phyloP scores from a whole-genome alignment of 2,797 vertebrate genomes.

The Pyrrhura leucotis region DNA sequence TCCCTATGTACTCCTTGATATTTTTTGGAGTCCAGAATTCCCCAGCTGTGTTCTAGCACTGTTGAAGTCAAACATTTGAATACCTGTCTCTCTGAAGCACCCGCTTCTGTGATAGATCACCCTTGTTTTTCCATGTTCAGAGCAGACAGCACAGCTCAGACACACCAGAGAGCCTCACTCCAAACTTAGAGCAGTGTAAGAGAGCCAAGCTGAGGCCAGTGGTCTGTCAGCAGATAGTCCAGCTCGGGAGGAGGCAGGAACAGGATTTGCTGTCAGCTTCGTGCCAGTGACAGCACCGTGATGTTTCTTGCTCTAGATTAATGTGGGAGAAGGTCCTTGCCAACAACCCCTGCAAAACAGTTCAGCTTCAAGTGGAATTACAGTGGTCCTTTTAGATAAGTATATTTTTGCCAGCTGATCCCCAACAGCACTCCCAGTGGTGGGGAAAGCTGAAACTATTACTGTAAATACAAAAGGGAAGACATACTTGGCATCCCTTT shows the following conservation, averaged over 20 bases:
- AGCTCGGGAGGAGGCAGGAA: constrained; percentile 17
- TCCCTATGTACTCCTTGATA: fast-evolving
- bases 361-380: constrained; percentile 47
- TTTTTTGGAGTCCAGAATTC: neutral
- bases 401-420: constrained; percentile 54
- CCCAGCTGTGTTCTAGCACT: neutral
- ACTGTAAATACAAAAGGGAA: constrained; percentile 72
- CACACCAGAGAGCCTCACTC: neutral
- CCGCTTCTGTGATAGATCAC: neutral
- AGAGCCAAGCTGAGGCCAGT: constrained; percentile 29
- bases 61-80: neutral
- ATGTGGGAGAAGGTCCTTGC: constrained; percentile 58
- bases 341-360: constrained; percentile 51
- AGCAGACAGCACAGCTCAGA: constrained; percentile 17
- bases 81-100: neutral
- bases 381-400: constrained; percentile 55
- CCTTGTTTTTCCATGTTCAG: neutral
- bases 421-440: constrained; percentile 59
- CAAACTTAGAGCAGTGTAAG: neutral
- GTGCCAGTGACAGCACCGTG: constrained; percentile 5
- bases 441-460: constrained; percentile 61
- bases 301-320: constrained; percentile 7
- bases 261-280: constrained; percentile 43
- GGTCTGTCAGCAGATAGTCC: constrained; percentile 50
- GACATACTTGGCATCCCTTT: constrained; percentile 69